Evolutionary conservation across 2,113 vertebrate genomes (phyloP).

Genomic region (Arizona elegans): DNA sequence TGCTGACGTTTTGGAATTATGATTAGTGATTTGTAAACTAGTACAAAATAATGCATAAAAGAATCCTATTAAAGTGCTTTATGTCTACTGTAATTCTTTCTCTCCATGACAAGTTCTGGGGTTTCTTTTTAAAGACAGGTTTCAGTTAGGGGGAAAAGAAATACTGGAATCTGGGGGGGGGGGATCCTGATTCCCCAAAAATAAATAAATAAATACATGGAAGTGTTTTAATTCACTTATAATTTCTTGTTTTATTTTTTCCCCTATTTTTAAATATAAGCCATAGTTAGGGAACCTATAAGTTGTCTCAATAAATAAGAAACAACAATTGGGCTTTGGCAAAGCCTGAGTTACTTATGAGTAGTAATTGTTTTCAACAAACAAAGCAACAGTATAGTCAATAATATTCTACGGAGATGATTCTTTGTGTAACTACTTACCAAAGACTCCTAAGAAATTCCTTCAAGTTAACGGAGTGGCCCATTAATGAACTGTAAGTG

Average conservation of each 20-base stretch:
- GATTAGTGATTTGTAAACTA: conserved; percentile 39
- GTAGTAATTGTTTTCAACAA: not conserved
- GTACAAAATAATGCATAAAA: conserved; percentile 5
- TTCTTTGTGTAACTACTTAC: not conserved
- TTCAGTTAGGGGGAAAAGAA: not conserved
- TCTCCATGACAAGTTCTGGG: not conserved
- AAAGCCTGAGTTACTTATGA: not conserved
- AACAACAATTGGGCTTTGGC: not conserved
- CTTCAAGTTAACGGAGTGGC: not conserved
- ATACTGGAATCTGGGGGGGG: not conserved
- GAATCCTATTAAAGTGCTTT: not conserved
- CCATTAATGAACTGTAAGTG: not conserved
- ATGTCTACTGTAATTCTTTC: not conserved
- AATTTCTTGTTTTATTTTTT: not conserved
- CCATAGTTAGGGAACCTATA: not conserved
- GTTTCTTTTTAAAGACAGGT: not conserved
- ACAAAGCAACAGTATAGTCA: not conserved
- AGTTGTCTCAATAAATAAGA: not conserved
- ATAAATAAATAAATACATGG: not conserved
- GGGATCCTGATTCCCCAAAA: not conserved
- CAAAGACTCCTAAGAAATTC: not conserved
- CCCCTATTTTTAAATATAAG: not conserved
- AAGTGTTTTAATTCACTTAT: not conserved
- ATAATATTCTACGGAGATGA: not conserved
- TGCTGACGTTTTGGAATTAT: conserved; percentile 49